phyloP scores from a whole-genome alignment of 64 coral and sea anemone genomes.

The Anthopleura sola region DNA sequence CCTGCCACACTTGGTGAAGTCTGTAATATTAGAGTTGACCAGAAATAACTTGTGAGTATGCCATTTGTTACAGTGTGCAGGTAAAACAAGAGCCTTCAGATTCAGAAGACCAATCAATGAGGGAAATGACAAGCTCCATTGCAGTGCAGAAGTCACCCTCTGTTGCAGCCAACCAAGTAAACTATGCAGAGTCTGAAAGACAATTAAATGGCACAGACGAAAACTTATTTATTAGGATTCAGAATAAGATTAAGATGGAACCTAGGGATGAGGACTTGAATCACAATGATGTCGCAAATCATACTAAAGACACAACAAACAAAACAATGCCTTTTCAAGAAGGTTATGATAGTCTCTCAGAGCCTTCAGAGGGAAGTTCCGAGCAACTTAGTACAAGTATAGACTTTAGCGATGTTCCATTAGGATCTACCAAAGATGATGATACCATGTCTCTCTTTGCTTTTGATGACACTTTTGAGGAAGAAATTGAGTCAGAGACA shows the following conservation, averaged over 20 bases:
- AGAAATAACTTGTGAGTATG: too few species aligned
- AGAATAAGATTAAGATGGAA: not conserved
- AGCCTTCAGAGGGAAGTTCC: conserved; percentile 7
- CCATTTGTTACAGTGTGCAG: not conserved
- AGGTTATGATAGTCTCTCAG: not conserved
- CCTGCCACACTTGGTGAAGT: too few species aligned
- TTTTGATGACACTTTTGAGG: not conserved
- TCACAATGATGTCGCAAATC: not conserved
- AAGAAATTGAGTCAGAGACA: not conserved
- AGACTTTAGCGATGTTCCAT: conserved; percentile 21
- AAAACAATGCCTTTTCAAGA: not conserved
- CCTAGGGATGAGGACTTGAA: not conserved
- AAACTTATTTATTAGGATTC: not conserved
- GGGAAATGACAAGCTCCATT: not conserved
- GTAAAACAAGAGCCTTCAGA: not conserved
- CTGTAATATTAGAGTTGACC: too few species aligned
- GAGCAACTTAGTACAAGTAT: not conserved
- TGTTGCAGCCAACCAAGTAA: not conserved
- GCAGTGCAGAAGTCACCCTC: not conserved
- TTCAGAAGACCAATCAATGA: not conserved
- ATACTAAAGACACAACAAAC: not conserved
- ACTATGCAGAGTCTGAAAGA: not conserved
- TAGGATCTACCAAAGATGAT: conserved; percentile 4
- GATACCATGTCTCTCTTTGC: conserved; percentile 28
- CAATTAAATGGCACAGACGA: not conserved